Percentiles rank a stretch among this genome's conserved stretches.
These are phyloP conservation scores for Drosophila limbata DNA, from an alignment of 2,888 invertebrate species.

Conservation along the genomic window DNA sequence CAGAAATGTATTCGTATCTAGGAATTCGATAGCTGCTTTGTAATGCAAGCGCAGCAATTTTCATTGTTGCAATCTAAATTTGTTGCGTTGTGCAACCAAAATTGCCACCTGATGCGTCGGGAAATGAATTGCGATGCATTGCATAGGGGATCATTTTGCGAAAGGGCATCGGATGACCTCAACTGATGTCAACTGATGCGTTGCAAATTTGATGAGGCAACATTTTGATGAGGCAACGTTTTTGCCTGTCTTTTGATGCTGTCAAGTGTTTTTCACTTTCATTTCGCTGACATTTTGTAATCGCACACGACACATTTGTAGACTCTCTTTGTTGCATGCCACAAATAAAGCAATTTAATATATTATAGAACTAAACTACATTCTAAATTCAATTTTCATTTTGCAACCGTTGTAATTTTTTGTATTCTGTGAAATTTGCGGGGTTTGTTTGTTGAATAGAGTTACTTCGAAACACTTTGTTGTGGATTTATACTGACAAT, in stretches of 20 bases:
- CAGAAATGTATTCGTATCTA: not conserved
- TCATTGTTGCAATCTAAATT: conserved; percentile 50
- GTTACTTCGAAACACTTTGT: not conserved
- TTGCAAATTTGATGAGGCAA: conserved; percentile 39
- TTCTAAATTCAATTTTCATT: conserved; percentile 43
- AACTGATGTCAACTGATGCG: conserved; percentile 34
- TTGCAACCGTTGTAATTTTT: not conserved
- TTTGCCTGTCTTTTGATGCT: conserved; percentile 12
- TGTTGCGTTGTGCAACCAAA: conserved; percentile 23
- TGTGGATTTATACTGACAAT: not conserved
- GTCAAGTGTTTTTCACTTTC: conserved; percentile 19
- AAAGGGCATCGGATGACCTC: conserved; percentile 24
- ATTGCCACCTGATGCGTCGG: conserved; percentile 39
- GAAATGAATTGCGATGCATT: not conserved
- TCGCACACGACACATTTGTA: conserved; percentile 15
- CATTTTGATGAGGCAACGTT: conserved; percentile 19
- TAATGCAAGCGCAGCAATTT: conserved; percentile 25
- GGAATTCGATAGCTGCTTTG: conserved; percentile 19
- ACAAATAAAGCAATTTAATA: not conserved
- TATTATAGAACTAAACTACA: conserved; percentile 20
- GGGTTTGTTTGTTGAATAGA: not conserved
- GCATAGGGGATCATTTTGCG: conserved; percentile 19
- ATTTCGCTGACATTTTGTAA: conserved; percentile 29
- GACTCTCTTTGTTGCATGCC: conserved; percentile 1
- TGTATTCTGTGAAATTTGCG: not conserved